Evolutionary conservation across 2,888 invertebrate species (phyloP).

Genomic region (Gibbula magus): DNA sequence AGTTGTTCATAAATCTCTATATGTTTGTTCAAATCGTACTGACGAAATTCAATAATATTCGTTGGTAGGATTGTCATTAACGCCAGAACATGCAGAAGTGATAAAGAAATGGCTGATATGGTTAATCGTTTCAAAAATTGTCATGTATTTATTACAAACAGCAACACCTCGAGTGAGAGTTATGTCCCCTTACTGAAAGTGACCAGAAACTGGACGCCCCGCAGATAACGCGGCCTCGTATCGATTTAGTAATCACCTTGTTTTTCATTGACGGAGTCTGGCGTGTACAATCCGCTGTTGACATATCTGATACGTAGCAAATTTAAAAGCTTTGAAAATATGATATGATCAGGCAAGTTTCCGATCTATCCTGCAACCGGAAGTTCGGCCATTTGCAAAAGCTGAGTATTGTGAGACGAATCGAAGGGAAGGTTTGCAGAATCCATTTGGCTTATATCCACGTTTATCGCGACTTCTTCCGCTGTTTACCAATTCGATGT

Average conservation of each 20-base stretch:
- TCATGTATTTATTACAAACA: too few species aligned
- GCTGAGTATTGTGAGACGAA: constrained; percentile 18
- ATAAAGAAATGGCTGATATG: too few species aligned
- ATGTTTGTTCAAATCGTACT: too few species aligned
- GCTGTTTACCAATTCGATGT: constrained; percentile 29
- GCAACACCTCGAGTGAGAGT: too few species aligned
- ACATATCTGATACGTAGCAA: constrained; percentile 28
- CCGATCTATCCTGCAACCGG: constrained; percentile 29
- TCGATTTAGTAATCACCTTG: constrained; percentile 22
- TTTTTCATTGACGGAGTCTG: constrained; percentile 12
- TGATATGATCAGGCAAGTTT: constrained; percentile 34
- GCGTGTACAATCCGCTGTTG: constrained; percentile 10
- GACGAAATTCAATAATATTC: too few species aligned
- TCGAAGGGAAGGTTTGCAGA: constrained; percentile 30
- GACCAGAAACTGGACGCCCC: too few species aligned
- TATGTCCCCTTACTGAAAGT: too few species aligned
- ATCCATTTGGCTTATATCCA: constrained; percentile 37
- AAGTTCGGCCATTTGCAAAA: constrained; percentile 35
- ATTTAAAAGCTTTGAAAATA: constrained; percentile 37
- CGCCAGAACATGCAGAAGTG: too few species aligned
- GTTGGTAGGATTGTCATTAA: too few species aligned
- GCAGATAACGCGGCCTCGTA: neutral
- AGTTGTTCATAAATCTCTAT: too few species aligned
- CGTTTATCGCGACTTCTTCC: constrained; percentile 31
- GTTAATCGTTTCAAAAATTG: too few species aligned